Percentiles rank a stretch among this genome's conserved stretches.
Conservation (phyloP, 2,797 vertebrate species). For the Diplodus puntazzo region DNA sequence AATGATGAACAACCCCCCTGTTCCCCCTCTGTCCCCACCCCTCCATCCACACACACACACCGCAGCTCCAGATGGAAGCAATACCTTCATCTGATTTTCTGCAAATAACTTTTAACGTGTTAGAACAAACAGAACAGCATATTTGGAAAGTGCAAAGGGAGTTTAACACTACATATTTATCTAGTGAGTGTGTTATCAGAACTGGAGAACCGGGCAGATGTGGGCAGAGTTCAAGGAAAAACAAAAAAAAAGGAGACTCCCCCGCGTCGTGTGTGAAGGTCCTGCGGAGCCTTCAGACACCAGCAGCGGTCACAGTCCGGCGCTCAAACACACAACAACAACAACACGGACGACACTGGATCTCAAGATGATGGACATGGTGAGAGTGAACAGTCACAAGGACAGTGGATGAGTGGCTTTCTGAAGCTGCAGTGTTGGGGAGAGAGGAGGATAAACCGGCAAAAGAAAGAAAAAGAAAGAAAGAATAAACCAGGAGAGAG, state of each 20-base stretch:
- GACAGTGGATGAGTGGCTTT: slow-evolving; percentile 54
- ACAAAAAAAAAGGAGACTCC: slow-evolving; percentile 25
- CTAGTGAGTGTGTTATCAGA: slow-evolving; percentile 60
- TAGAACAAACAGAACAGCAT: slow-evolving; percentile 22
- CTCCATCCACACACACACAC: slow-evolving; percentile 34
- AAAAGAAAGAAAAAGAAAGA: neutral
- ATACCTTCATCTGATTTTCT: slow-evolving; percentile 41
- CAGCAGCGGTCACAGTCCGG: slow-evolving; percentile 75
- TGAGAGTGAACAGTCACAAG: slow-evolving; percentile 69
- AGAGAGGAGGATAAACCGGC: slow-evolving; percentile 40
- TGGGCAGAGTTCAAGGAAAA: slow-evolving; percentile 70
- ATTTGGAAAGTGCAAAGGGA: slow-evolving; percentile 10
- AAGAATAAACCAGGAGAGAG: slow-evolving; percentile 64
- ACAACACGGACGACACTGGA: slow-evolving; percentile 42
- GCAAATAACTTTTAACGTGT: slow-evolving; percentile 29
- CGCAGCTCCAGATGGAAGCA: slow-evolving; percentile 15
- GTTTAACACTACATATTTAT: slow-evolving; percentile 31
- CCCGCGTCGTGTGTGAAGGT: slow-evolving; percentile 73
- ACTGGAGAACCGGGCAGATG: slow-evolving; percentile 68
- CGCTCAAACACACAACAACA: slow-evolving; percentile 59
- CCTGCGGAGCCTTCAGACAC: slow-evolving; percentile 78
- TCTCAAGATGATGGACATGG: slow-evolving; percentile 58
- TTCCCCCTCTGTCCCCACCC: slow-evolving; percentile 17
- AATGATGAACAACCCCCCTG: slow-evolving; percentile 37
- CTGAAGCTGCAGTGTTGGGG: slow-evolving; percentile 44